These are phyloP conservation scores for Menura novaehollandiae DNA, from an alignment of 2,113 vertebrate species.

Conservation along the genomic window DNA sequence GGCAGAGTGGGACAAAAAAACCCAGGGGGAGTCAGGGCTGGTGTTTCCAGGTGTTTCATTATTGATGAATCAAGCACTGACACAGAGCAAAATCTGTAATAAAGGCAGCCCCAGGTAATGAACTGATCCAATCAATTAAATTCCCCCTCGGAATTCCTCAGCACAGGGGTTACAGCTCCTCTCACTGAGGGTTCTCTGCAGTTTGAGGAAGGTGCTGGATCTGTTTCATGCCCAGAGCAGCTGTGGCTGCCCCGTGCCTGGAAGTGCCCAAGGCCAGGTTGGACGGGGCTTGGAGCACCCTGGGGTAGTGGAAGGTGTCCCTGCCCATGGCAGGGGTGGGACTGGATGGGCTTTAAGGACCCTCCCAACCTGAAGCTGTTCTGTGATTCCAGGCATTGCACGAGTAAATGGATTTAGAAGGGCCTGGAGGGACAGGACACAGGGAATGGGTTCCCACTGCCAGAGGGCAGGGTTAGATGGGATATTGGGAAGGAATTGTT, in stretches of 20 bases:
- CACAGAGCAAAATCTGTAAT: too few relatives aligned
- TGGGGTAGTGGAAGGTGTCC: neutral
- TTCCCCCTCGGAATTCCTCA: neutral
- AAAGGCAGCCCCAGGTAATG: neutral
- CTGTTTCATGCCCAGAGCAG: neutral
- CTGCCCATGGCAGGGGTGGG: neutral
- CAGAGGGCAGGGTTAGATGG: too few relatives aligned
- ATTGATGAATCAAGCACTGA: too few relatives aligned
- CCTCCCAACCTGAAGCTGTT: neutral
- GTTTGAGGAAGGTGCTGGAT: neutral
- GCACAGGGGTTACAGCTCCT: neutral
- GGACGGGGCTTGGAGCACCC: neutral
- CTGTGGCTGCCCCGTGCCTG: neutral
- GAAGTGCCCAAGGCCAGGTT: neutral
- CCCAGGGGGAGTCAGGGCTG: neutral
- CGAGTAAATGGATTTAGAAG: too few relatives aligned
- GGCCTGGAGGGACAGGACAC: too few relatives aligned
- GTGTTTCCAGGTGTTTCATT: neutral
- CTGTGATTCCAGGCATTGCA: neutral
- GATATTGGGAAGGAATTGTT: too few relatives aligned
- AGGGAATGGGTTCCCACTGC: too few relatives aligned
- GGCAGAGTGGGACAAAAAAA: rapidly evolving
- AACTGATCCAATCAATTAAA: neutral
- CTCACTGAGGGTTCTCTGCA: neutral
- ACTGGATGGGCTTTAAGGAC: too few relatives aligned